Base-by-base conservation (phyloP, 2,797 vertebrate genomes). In the Cossypha niveicapilla region DNA sequence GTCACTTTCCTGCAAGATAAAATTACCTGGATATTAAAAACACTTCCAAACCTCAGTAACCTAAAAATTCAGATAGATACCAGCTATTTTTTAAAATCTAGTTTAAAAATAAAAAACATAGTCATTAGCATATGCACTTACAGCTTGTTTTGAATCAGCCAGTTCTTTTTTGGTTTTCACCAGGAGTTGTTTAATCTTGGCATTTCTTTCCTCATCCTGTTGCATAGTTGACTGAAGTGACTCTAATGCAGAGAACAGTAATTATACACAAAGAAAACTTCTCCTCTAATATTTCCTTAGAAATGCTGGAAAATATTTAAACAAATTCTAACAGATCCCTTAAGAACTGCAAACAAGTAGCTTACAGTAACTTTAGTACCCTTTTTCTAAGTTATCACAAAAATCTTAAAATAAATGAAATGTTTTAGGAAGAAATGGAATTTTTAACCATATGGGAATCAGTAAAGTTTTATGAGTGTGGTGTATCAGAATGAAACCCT, bases 161-260 rank as follows among this genome's bases (percentile, higher is more conserved):
- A 99, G 97, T 30, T 99, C 99, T 95, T 99, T 99, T 94, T 99
- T 99, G 47, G 98, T 98, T 96, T 99, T 99, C 93, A 99, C 98
- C 84, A 99, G 98, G 90, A 99, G 96, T 83, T 99, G 99, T 97
- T 99, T 99, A 95, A 99, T 99, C 97, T 98, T 99, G 94, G 98
- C 97, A 75, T 97, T 98, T 90, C 98, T 98, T 92, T 99, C 99
- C 91, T 99, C 98, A 66, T 97, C 97, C 73, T 98, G 98, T 62
- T 98, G 98, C 92, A 99, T 56, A 90, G 98, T 98, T 76, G 97
- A 97, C 93, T 99, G 99, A 86, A 99, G 97, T 83, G 98, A 96
- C 91, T 98, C 99, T 99, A 97, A 82, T 87, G 16, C 30, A 91
- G 63, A 94, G 90, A 87, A 89, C 4, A 83, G 61, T 27, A 83